These are phyloP conservation scores for Busseola fusca DNA, from an alignment of 2,888 invertebrate genomes.

Conservation along the genomic window DNA sequence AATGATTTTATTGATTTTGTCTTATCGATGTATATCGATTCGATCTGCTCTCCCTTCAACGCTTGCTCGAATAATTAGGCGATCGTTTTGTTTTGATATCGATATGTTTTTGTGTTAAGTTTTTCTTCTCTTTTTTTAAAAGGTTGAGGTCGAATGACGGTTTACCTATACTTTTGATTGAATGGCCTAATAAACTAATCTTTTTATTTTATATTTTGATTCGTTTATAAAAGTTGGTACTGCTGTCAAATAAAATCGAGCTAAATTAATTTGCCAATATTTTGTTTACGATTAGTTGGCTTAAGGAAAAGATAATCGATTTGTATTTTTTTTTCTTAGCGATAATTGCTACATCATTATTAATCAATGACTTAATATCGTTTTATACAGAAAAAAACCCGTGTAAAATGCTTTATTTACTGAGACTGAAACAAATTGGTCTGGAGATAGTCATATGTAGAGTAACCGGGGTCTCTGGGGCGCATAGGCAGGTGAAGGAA, in stretches of 20 bases:
- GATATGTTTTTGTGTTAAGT: slow-evolving; percentile 71
- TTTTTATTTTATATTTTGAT: slow-evolving; percentile 37
- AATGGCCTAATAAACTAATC: slow-evolving; percentile 43
- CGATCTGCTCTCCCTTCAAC: slow-evolving; percentile 82
- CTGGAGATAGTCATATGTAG: too few species aligned
- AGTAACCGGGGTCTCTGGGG: too few species aligned
- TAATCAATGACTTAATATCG: background rate
- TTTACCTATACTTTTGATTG: slow-evolving; percentile 49
- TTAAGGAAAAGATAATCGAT: slow-evolving; percentile 20
- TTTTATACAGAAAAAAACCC: slow-evolving; percentile 24
- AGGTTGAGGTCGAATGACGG: slow-evolving; percentile 54
- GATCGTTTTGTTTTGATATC: slow-evolving; percentile 76
- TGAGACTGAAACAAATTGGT: background rate
- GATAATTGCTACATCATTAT: slow-evolving; percentile 25
- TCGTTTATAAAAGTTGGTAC: slow-evolving; percentile 39
- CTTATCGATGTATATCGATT: slow-evolving; percentile 81
- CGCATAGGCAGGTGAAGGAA: too few species aligned
- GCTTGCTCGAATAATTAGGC: slow-evolving; percentile 82
- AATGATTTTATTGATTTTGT: slow-evolving; percentile 88
- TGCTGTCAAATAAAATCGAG: slow-evolving; percentile 40
- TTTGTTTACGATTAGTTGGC: slow-evolving; percentile 23
- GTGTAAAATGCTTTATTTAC: slow-evolving; percentile 1
- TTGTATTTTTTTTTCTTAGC: slow-evolving; percentile 11
- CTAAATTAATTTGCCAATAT: slow-evolving; percentile 37
- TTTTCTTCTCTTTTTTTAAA: slow-evolving; percentile 67